These are phyloP conservation scores for Campoletis sonorensis DNA, from an alignment of 1,140 invertebrate species.

Conservation along the genomic window DNA sequence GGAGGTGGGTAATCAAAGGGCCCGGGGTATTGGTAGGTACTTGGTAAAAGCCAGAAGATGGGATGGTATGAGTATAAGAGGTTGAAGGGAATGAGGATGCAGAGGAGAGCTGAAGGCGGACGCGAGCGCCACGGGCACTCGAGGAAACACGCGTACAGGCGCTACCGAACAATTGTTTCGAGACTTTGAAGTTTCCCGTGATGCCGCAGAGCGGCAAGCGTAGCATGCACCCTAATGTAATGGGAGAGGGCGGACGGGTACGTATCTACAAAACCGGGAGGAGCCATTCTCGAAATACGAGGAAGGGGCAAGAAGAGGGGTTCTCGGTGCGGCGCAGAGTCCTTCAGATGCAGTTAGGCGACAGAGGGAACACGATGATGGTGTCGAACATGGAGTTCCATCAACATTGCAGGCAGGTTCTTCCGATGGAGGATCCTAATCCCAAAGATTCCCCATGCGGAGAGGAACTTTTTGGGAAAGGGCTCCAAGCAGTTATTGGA, in stretches of 20 bases:
- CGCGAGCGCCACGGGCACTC: slow-evolving; percentile 50
- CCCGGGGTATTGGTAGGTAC: slow-evolving; percentile 62
- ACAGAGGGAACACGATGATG: slow-evolving; percentile 56
- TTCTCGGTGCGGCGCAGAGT: not conserved
- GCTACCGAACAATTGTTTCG: slow-evolving; percentile 68
- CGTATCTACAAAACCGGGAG: slow-evolving; percentile 19
- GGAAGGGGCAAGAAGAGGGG: slow-evolving; percentile 7
- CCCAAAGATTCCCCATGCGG: too few species aligned
- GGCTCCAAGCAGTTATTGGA: too few species aligned
- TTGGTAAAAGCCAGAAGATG: slow-evolving; percentile 31
- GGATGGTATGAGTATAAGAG: not conserved
- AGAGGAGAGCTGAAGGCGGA: slow-evolving; percentile 19
- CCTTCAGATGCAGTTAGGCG: not conserved
- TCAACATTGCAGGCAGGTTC: slow-evolving; percentile 36
- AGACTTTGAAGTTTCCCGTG: slow-evolving; percentile 65
- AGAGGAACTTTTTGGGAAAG: not conserved
- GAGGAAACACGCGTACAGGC: slow-evolving; percentile 49
- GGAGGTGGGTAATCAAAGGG: slow-evolving; percentile 65
- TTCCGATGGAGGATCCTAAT: too few species aligned
- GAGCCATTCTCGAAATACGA: not conserved
- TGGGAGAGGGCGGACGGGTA: not conserved
- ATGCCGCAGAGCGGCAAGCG: slow-evolving; percentile 34
- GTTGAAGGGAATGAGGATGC: not conserved
- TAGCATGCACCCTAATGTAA: slow-evolving; percentile 25
- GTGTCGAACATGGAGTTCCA: slow-evolving; percentile 51